Conservation (phyloP, 1,140 invertebrate genomes). For the Rhynchophorus ferrugineus region DNA sequence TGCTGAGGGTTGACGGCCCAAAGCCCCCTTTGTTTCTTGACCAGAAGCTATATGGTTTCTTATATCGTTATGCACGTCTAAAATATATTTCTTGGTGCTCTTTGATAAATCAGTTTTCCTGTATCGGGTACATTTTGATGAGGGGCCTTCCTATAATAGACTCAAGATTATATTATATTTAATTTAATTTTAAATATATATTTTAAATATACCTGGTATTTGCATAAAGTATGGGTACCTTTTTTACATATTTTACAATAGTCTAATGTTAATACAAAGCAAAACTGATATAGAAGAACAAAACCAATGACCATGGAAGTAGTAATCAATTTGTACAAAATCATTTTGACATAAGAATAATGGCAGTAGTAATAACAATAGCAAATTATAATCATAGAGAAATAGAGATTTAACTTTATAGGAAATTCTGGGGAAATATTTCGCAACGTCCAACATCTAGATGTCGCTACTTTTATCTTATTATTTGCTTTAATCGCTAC, state of each 20-base stretch:
- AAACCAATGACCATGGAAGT: too few species aligned
- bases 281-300: too few species aligned
- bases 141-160: constrained; percentile 14
- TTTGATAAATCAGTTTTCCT: constrained; percentile 13
- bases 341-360: too few species aligned
- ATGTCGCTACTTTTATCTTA: too few species aligned
- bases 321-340: too few species aligned
- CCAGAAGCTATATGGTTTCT: constrained; percentile 24
- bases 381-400: too few species aligned
- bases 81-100: constrained; percentile 14
- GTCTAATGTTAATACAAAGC: too few species aligned
- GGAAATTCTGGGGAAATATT: too few species aligned
- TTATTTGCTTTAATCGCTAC: too few species aligned
- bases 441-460: too few species aligned
- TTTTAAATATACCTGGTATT: constrained; percentile 14
- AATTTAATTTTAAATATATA: not conserved
- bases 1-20: constrained; percentile 20
- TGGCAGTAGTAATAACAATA: too few species aligned
- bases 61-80: constrained; percentile 23
- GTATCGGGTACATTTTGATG: constrained; percentile 14
- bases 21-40: constrained; percentile 13
- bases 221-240: constrained; percentile 19
- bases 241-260: constrained; percentile 23
- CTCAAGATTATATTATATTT: not conserved
- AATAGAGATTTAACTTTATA: too few species aligned